Evolutionary conservation across 2,797 vertebrate species (phyloP).

Genomic region (Anolis apletophallus): DNA sequence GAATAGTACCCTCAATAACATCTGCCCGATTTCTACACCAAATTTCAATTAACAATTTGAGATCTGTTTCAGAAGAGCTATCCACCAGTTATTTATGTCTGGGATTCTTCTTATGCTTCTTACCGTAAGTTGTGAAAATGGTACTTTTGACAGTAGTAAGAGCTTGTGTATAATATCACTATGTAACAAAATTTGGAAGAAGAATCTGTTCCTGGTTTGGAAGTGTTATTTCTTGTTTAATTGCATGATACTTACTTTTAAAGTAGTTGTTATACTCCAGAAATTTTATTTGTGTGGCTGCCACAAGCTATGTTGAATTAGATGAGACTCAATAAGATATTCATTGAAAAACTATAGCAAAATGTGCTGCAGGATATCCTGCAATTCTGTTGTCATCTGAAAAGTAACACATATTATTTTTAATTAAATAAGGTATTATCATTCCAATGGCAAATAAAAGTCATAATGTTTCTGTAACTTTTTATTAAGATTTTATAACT

Average conservation of each 20-base stretch:
- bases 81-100: not conserved
- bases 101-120: not conserved
- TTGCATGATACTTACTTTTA: too few species aligned
- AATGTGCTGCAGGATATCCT: too few species aligned
- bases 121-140: not conserved
- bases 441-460: not conserved
- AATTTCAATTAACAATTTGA: not conserved
- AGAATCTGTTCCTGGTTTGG: too few species aligned
- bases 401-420: conserved; percentile 4
- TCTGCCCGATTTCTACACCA: not conserved
- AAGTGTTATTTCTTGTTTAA: too few species aligned
- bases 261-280: too few species aligned
- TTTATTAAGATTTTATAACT: conserved; percentile 5
- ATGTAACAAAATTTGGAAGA: too few species aligned
- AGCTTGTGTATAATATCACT: too few species aligned
- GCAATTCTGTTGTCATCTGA: not conserved
- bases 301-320: too few species aligned
- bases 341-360: too few species aligned
- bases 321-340: too few species aligned
- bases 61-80: not conserved
- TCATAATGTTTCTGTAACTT: conserved; percentile 5
- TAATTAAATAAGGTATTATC: not conserved
- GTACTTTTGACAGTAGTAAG: not conserved
- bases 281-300: too few species aligned
- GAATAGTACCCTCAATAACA: not conserved